Base-by-base conservation (phyloP, 1,140 invertebrate species). In the Galleria mellonella region DNA sequence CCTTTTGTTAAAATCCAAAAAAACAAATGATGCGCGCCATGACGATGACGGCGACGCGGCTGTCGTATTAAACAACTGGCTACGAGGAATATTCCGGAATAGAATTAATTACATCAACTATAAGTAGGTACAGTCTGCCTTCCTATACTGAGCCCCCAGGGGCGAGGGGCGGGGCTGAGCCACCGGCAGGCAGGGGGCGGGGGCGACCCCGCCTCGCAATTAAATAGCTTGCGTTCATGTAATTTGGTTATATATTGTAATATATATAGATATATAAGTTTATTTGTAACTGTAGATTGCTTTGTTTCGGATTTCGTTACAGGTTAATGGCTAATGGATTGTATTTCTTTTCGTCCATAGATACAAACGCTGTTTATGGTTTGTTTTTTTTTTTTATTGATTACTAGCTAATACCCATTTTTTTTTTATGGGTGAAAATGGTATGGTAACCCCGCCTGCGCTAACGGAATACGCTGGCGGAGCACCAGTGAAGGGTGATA, bases 31-130 rank as follows among this genome's bases (percentile, higher is more conserved):
- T n/a, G n/a, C n/a, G n/a, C n/a, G n/a, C n/a, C n/a, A n/a, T n/a
- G n/a, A n/a, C n/a, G n/a, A n/a, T 29, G 30, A 41, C 23, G 44
- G 27, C 35, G 32, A 43, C 39, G 9, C 28, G 32, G 32, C 45
- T 10, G 2, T 8, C 17, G 14, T 39, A 12, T 40, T 45, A 29
- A 51, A 35, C 42, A 43, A 42, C 45, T 38, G 56, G 43, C 50
- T 28, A 50, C 13, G 40, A 48, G 37, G 50, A 62, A 47, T 43
- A 3, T 23, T 23, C 43, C 33, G 57, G 43, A 60, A 67, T 60
- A 61, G 58, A 67, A 65, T 71, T 71, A 65, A 71, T 71, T 65
- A 71, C 62, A 61, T 37, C 31, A 49, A 11, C 31, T 49, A 48
- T 38, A 30, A 46, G 31, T 30, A 35, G 46, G 31, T 30, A 35